Evolutionary conservation across 2,888 invertebrate species (phyloP).

Genomic region (Limnephilus rhombicus): DNA sequence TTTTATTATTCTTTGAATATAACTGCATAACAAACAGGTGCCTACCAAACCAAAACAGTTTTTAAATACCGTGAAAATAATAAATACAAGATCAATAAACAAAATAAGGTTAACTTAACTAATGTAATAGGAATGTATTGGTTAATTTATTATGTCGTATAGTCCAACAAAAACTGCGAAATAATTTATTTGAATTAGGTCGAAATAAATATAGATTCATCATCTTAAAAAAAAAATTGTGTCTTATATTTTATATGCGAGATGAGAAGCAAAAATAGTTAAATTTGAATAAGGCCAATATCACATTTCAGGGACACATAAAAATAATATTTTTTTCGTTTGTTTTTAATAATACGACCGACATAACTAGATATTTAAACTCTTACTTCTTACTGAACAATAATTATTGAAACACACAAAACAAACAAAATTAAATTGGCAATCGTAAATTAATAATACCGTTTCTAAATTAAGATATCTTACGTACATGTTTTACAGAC

Average conservation of each 20-base stretch:
- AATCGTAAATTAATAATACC: no score
- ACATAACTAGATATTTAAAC: neutral
- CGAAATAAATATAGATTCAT: no score
- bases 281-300: neutral
- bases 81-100: neutral
- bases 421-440: no score
- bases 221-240: no score
- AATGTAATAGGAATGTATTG: neutral
- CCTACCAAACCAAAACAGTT: neutral
- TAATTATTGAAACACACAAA: no score
- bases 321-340: neutral
- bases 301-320: neutral
- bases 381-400: neutral
- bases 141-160: neutral
- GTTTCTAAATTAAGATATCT: no score
- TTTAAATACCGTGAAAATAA: neutral
- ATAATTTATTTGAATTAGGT: no score
- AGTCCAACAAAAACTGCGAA: neutral
- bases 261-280: no score
- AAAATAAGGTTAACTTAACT: neutral
- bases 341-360: neutral
- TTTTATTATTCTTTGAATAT: neutral
- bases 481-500: no score
- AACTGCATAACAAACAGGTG: neutral
- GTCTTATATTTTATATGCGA: no score